Conservation (phyloP, 2,113 vertebrate species). For the Seriola quinqueradiata region DNA sequence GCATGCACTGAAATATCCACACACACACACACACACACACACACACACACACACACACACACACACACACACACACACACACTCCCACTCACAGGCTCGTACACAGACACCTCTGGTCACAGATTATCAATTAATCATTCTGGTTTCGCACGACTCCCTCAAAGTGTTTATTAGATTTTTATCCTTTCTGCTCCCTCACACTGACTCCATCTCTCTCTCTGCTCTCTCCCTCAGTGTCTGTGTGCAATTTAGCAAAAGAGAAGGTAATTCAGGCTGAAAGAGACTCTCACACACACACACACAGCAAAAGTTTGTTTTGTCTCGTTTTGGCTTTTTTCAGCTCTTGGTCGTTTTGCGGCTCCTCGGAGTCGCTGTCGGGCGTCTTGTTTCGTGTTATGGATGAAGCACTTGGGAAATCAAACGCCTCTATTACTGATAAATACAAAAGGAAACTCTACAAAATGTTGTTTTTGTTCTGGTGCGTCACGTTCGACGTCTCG, state of each 20-base stretch:
- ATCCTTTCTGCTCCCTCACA: constrained; percentile 9
- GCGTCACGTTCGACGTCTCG: too few relatives aligned
- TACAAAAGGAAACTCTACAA: too few relatives aligned
- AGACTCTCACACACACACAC: background rate
- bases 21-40: background rate
- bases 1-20: constrained; percentile 12
- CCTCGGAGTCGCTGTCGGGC: too few relatives aligned
- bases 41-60: background rate
- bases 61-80: background rate
- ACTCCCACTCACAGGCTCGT: constrained; percentile 16
- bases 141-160: constrained; percentile 37
- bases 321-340: too few relatives aligned
- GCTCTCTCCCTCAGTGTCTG: background rate
- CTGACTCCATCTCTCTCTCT: constrained; percentile 16
- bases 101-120: constrained; percentile 23
- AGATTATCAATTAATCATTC: constrained; percentile 48
- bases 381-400: too few relatives aligned
- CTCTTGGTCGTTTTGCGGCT: too few relatives aligned
- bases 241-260: constrained; percentile 23
- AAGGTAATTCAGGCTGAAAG: constrained; percentile 32
- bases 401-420: too few relatives aligned
- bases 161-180: constrained; percentile 30
- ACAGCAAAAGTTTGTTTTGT: too few relatives aligned
- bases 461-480: too few relatives aligned
- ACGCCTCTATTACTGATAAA: too few relatives aligned